Evolutionary conservation across 2,888 invertebrate genomes (phyloP), one percentile per base, ranked within the genome.

Genomic region (Elaeidobius kamerunicus): DNA sequence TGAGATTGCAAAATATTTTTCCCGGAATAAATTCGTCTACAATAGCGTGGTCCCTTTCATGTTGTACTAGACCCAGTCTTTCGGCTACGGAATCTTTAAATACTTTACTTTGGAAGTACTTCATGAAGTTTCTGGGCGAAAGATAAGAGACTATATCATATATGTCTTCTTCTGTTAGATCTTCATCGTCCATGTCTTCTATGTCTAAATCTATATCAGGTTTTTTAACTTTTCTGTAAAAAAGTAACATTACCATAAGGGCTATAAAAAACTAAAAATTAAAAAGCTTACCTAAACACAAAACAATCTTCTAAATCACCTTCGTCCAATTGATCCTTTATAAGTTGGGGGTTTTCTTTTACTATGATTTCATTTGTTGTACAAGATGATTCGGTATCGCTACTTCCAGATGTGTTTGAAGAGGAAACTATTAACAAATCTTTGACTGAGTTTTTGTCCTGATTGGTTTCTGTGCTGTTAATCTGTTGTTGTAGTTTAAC

Each of bases 111-210:
- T 79, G 80, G 65, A 89, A 89, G 63, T 85, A 79, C 28, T 76
- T 75, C 82, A 86, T 84, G 63, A 88, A 89, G 39, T 75, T 76
- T 28, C 75, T 69, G 0, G 88, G 88, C 64, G 81, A 84, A 0
- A 88, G 72, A 63, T 80, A 85, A 35, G 77, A 60, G 5, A 69
- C 64, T 3, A 57, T 60, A 32, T 67, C 60, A 38, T 61, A 69
- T 9, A 70, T 55, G 39, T 67, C 64, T 4, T 64, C 61, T 12
- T 64, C 62, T 18, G 56, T 51, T 27, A 64, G 48, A 23, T 61
- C 50, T 55, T 60, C 59, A 3, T 53, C 46, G 14, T 47, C 49
- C 11, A 60, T 14, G 2, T 54, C 50, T 4, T 64, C 64, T 28
- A 63, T 55, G n/a, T 64, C 60, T 2, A 63, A 46, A 11, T 64